Base-by-base conservation (phyloP, 2,113 vertebrate species). In the Capreolus pygargus region DNA sequence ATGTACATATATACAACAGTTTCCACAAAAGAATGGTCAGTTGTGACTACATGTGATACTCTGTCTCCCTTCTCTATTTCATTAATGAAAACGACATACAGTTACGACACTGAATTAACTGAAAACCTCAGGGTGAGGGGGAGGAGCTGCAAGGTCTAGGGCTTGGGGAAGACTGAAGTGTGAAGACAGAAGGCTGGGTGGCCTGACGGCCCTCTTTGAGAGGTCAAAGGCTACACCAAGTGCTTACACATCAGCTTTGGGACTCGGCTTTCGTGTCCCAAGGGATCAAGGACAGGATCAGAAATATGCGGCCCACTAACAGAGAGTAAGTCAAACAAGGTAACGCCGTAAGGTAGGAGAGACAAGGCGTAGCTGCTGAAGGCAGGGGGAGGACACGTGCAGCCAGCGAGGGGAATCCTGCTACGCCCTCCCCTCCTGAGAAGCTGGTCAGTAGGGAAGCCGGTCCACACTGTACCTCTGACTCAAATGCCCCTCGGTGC, bases 231-330 rank as follows among this genome's bases (percentile, higher is more conserved):
- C 36, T 45, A 28, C 4, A 19, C 50, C 4, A 25, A 36, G n/a
- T 13, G 5, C 30, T 93, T 78, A 55, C 17, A 86, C 76, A 57
- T 16, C 45, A 96, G 92, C 45, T 45, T 88, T 33, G 8, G 25
- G 70, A 64, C 43, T 95, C 96, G 50, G 95, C 30, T 97, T 85
- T 89, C 74, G 50, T 74, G n/a, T 92, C 36, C 81, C n/a, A 54
- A 64, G 45, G 47, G 52, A 86, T 43, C 9, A 83, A 55, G 15
- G 55, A 60, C 47, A 93, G 39, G 79, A 50, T 5, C 67, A 27
- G 33, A 61, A 88, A 83, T 39, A 74, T 0, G 28, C 4, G 58
- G 21, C n/a, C 54, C 55, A 70, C 33, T 74, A 95, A 61, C 19
- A 57, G 54, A 81, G 17, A 89, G 82, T 28, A 97, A 89, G 60